A percentile compares a stretch with the other conserved stretches of the same genome.
phyloP scores from a whole-genome alignment of 2,888 invertebrate genomes.

The Galerucella nymphaeae region DNA sequence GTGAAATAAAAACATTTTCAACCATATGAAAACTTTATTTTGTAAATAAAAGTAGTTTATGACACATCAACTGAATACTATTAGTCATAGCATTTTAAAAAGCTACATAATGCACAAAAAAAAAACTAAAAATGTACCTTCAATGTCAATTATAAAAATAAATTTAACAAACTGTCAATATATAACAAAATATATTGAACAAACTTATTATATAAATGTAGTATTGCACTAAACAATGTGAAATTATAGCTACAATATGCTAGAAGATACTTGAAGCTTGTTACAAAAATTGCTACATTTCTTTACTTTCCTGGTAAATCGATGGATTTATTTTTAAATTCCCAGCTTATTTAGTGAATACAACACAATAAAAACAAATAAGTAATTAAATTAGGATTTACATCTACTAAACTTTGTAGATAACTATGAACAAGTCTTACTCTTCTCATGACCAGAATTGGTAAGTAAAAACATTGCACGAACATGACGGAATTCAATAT shows the following conservation, averaged over 20 bases:
- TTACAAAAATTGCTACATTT: neutral
- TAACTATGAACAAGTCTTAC: too few relatives aligned
- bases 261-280: too few relatives aligned
- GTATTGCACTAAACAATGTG: neutral
- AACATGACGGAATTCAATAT: too few relatives aligned
- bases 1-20: neutral
- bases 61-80: neutral
- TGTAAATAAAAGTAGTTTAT: neutral
- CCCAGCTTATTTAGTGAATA: neutral
- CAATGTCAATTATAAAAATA: neutral
- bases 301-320: too few relatives aligned
- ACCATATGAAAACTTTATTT: neutral
- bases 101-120: neutral
- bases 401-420: too few relatives aligned
- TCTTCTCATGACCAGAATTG: too few relatives aligned
- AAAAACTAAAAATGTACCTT: neutral
- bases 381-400: too few relatives aligned
- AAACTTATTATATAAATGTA: neutral
- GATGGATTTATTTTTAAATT: neutral
- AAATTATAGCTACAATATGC: neutral
- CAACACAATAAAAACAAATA: neutral
- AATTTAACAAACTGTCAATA: neutral
- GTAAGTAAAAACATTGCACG: too few relatives aligned
- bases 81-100: neutral
- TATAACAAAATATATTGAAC: neutral